These are phyloP conservation scores for Escarpia spicata DNA, from an alignment of 2,888 invertebrate species.

Conservation along the genomic window DNA sequence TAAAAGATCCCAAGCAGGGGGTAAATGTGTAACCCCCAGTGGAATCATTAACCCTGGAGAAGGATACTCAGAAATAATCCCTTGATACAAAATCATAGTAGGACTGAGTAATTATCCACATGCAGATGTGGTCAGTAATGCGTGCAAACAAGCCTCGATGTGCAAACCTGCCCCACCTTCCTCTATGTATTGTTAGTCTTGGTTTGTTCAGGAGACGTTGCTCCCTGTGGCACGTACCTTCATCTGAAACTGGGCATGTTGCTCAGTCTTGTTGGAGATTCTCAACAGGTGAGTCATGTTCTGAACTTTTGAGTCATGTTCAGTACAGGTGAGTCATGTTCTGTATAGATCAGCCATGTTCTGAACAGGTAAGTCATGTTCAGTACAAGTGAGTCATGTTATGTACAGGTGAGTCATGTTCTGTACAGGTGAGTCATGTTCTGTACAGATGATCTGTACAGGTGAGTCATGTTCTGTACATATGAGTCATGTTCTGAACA, in stretches of 20 bases:
- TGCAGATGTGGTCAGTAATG: too few relatives aligned
- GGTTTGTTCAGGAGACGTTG: not conserved
- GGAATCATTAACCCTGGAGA: too few relatives aligned
- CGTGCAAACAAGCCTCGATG: too few relatives aligned
- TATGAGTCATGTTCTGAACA: not conserved
- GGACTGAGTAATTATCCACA: too few relatives aligned
- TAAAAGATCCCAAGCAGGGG: too few relatives aligned
- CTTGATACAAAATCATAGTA: too few relatives aligned
- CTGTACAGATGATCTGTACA: not conserved
- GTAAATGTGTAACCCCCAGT: too few relatives aligned
- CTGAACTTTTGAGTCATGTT: not conserved
- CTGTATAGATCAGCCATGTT: not conserved
- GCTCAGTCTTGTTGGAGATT: not conserved
- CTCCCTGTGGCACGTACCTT: not conserved
- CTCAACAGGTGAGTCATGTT: not conserved
- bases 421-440: not conserved
- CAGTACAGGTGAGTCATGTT: not conserved
- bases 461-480: not conserved
- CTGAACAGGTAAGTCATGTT: not conserved
- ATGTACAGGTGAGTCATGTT: not conserved
- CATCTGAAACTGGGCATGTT: not conserved
- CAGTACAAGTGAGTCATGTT: not conserved
- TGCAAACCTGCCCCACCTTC: too few relatives aligned
- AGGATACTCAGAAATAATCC: too few relatives aligned
- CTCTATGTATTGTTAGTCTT: not conserved